Conservation (phyloP, 2,113 vertebrate genomes). For the Corvus moneduloides region DNA sequence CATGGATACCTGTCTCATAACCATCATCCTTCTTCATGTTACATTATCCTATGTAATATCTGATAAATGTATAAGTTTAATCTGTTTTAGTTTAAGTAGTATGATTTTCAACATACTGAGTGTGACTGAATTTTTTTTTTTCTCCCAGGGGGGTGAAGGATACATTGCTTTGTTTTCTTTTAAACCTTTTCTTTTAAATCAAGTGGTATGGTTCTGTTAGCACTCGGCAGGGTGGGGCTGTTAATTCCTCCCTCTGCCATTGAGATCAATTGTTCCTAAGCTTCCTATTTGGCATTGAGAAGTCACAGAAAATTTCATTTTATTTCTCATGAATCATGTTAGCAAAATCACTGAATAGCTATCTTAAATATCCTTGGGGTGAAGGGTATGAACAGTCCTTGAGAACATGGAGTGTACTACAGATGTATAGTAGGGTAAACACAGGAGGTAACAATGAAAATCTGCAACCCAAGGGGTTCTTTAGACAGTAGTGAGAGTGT, state of each 20-base stretch:
- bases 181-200: background rate
- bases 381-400: background rate
- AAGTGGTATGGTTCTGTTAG: background rate
- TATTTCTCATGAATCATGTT: background rate
- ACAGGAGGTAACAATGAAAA: background rate
- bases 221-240: fast-evolving
- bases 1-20: background rate
- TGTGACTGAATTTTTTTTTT: background rate
- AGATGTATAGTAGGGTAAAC: background rate
- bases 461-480: fast-evolving
- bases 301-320: background rate
- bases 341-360: fast-evolving
- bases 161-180: background rate
- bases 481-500: background rate
- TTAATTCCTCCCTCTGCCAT: background rate
- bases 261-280: background rate
- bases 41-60: background rate
- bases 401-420: background rate
- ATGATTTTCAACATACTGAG: background rate
- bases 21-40: background rate
- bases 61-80: background rate
- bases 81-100: background rate
- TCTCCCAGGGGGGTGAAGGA: fast-evolving
- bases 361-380: background rate
- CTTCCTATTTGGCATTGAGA: background rate